Percentiles rank a stretch among this genome's conserved stretches.
Evolutionary conservation across 2,888 invertebrate genomes (phyloP).

Genomic region (Geophilus truncorum): DNA sequence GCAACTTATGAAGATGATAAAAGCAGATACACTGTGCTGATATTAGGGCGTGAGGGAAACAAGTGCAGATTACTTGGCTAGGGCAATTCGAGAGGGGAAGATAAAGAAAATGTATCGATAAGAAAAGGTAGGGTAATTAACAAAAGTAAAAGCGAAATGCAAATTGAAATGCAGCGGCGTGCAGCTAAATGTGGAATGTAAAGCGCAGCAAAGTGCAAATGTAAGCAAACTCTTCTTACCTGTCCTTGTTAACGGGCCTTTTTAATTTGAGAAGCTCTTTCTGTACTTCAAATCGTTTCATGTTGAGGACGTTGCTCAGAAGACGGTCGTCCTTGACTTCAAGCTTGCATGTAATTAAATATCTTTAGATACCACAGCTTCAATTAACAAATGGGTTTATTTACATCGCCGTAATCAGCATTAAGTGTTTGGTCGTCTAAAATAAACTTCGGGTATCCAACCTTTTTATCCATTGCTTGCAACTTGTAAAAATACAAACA

Average conservation of each 20-base stretch:
- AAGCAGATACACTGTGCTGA: neutral
- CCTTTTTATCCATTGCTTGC: constrained; percentile 36
- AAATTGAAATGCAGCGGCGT: neutral
- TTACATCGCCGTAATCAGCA: constrained; percentile 37
- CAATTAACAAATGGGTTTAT: neutral
- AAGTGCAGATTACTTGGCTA: neutral
- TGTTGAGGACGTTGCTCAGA: constrained; percentile 74
- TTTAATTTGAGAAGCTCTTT: constrained; percentile 65
- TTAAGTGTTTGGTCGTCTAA: constrained; percentile 34
- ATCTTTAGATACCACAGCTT: no score
- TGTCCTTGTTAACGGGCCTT: constrained; percentile 68
- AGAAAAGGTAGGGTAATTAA: no score
- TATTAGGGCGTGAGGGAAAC: neutral
- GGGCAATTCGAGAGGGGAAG: neutral
- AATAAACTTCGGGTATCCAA: constrained; percentile 38
- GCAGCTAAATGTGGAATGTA: neutral
- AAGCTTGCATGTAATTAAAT: constrained; percentile 44
- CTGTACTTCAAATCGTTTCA: constrained; percentile 66
- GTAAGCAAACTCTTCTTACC: constrained; percentile 39
- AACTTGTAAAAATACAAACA: constrained; percentile 39
- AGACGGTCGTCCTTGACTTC: constrained; percentile 67
- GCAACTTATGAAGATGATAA: neutral
- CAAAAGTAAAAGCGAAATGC: neutral
- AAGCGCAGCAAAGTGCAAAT: neutral
- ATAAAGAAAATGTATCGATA: neutral